Conservation (phyloP, 1,140 invertebrate genomes). For the Eriocheir sinensis region DNA sequence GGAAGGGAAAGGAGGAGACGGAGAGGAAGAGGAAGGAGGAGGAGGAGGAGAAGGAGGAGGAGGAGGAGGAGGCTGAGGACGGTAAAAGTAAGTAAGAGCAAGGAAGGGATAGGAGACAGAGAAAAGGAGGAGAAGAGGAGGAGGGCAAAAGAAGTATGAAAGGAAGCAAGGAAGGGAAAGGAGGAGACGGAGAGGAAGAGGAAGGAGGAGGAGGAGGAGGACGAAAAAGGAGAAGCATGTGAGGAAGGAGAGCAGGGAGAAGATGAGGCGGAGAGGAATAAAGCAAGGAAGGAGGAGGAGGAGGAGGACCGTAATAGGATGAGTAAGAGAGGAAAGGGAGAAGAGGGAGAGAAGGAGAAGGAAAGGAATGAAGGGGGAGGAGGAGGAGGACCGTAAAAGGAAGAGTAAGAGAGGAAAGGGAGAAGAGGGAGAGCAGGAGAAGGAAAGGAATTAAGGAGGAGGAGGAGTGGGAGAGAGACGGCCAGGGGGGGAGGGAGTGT, state of each 20-base stretch:
- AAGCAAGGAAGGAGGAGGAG: not conserved
- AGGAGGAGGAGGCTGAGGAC: not conserved
- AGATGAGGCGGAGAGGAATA: not conserved
- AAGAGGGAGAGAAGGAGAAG: not conserved
- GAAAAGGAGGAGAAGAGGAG: not conserved
- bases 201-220: not conserved
- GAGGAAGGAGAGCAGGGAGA: not conserved
- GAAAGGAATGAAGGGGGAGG: not conserved
- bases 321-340: not conserved
- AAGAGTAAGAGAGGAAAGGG: not conserved
- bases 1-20: not conserved
- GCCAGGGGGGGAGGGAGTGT: not conserved
- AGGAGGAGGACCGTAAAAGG: not conserved
- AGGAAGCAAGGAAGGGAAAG: too few species aligned
- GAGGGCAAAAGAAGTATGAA: too few species aligned
- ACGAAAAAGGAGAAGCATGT: not conserved
- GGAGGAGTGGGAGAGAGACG: not conserved
- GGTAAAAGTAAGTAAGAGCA: too few species aligned
- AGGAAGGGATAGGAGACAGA: not conserved
- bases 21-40: not conserved
- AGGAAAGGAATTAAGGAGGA: not conserved
- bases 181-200: not conserved
- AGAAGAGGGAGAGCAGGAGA: not conserved
- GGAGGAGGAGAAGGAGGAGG: not conserved
- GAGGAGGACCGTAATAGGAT: too few species aligned